These are phyloP conservation scores for Sylvilagus bachmani DNA, from an alignment of 2,113 vertebrate species.

Conservation along the genomic window DNA sequence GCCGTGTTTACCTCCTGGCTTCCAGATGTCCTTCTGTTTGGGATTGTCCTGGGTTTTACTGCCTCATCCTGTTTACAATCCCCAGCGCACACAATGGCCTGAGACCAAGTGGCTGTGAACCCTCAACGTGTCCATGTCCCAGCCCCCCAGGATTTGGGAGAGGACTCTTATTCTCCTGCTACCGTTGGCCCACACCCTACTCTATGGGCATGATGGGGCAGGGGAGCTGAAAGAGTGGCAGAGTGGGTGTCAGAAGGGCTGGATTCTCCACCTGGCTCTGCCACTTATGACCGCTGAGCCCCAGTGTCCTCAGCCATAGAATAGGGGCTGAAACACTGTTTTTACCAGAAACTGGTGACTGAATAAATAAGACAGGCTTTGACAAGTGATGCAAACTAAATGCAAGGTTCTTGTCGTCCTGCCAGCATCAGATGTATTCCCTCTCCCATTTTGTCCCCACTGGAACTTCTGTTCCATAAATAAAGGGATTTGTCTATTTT, in stretches of 20 bases:
- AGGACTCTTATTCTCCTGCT: background rate
- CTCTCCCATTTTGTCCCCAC: background rate
- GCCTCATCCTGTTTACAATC: conserved; percentile 73
- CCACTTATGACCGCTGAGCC: background rate
- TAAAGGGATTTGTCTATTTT: background rate
- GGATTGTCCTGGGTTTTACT: conserved; percentile 62
- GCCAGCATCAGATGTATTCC: background rate
- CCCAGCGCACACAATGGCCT: background rate
- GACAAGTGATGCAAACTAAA: background rate
- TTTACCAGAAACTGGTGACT: background rate
- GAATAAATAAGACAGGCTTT: background rate
- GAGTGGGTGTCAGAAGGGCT: background rate
- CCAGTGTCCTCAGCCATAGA: background rate
- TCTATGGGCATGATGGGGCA: background rate
- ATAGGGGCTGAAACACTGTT: background rate
- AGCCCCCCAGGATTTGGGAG: background rate
- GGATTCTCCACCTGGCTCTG: background rate
- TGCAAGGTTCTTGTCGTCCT: background rate
- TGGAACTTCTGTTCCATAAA: background rate
- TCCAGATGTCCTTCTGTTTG: conserved; percentile 52
- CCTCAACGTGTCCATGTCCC: background rate
- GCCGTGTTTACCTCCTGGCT: conserved; percentile 65
- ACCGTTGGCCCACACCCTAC: background rate
- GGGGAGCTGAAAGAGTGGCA: background rate
- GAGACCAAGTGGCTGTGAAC: background rate